phyloP scores from a whole-genome alignment of 2,113 vertebrate genomes.

The Bucco capensis region DNA sequence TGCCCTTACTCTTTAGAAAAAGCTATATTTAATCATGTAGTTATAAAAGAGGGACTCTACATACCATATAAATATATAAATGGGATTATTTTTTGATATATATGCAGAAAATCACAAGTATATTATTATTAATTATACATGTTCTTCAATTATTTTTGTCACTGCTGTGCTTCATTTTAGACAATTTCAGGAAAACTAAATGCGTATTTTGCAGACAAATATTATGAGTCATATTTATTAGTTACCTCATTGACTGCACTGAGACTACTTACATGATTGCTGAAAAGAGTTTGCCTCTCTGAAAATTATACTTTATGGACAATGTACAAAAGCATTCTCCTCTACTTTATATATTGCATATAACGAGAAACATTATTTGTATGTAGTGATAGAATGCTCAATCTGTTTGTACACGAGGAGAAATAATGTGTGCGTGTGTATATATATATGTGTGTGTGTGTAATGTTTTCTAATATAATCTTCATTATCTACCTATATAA shows the following conservation, averaged over 20 bases:
- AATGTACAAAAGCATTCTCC: neutral
- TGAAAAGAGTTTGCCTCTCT: neutral
- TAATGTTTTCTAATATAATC: neutral
- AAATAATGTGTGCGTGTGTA: neutral
- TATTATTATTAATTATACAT: neutral
- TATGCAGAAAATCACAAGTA: neutral
- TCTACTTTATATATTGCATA: neutral
- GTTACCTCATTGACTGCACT: neutral
- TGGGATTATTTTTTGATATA: neutral
- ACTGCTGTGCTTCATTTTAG: neutral
- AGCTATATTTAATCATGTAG: neutral
- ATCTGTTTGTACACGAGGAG: neutral
- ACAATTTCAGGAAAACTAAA: neutral
- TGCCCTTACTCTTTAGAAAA: neutral
- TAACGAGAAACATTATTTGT: neutral
- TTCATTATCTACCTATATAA: neutral
- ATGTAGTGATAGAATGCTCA: neutral
- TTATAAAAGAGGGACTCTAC: neutral
- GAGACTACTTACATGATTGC: neutral
- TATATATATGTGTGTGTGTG: neutral
- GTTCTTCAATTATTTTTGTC: neutral
- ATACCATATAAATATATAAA: neutral
- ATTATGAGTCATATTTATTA: neutral
- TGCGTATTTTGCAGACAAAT: neutral
- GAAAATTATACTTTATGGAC: neutral